phyloP scores from a whole-genome alignment of 2,113 vertebrate species.

The Lucifuga dentata region DNA sequence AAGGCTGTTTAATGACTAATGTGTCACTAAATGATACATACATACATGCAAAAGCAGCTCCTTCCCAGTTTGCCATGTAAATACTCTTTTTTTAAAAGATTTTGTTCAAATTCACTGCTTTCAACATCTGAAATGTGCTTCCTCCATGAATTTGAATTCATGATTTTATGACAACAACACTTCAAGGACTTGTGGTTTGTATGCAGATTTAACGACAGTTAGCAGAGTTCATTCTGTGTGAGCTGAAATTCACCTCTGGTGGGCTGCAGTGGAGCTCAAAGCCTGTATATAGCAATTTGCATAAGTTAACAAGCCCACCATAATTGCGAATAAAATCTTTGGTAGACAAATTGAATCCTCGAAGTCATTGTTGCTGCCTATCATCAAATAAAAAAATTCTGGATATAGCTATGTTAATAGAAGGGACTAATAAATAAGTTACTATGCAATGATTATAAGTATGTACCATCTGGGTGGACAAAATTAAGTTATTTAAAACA shows the following conservation, averaged over 20 bases:
- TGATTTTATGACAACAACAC: too few species aligned
- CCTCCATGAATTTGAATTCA: too few species aligned
- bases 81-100: too few species aligned
- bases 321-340: constrained; percentile 1
- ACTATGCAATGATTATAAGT: constrained; percentile 21
- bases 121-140: too few species aligned
- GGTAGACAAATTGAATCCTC: constrained; percentile 8
- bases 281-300: not conserved
- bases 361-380: not conserved
- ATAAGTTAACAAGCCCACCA: constrained; percentile 19
- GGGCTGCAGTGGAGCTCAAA: not conserved
- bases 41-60: too few species aligned
- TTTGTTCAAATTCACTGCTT: too few species aligned
- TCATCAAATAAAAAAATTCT: too few species aligned
- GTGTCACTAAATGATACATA: not conserved
- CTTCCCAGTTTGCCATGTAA: too few species aligned
- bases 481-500: constrained; percentile 47
- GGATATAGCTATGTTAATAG: too few species aligned
- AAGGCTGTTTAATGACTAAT: constrained; percentile 44
- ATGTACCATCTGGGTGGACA: constrained; percentile 15
- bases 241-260: constrained; percentile 22
- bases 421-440: too few species aligned
- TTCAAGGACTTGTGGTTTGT: too few species aligned
- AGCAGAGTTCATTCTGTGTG: not conserved
- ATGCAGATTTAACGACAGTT: too few species aligned